Conservation (phyloP, 2,888 invertebrate species). For the Pseudolycoriella hygida region DNA sequence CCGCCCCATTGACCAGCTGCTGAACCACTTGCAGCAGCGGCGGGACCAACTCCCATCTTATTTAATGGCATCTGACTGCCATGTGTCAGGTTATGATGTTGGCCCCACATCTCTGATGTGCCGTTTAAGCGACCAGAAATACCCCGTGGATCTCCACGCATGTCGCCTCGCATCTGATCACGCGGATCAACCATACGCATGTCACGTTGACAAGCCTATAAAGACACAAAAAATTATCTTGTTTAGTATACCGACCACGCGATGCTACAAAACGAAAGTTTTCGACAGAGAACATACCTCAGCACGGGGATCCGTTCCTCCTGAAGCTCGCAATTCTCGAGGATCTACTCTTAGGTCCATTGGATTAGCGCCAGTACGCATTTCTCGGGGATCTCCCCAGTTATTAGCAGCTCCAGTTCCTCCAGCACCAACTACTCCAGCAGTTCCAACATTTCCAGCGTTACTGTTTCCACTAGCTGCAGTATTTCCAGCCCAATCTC, state of each 20-base stretch:
- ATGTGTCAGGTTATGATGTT: constrained; percentile 31
- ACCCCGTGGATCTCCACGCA: constrained; percentile 54
- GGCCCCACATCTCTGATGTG: constrained; percentile 65
- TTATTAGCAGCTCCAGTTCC: constrained; percentile 28
- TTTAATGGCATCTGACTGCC: constrained; percentile 1
- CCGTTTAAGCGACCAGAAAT: constrained; percentile 73
- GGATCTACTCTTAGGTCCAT: constrained; percentile 38
- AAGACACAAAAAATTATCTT: no score
- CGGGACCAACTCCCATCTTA: constrained; percentile 1
- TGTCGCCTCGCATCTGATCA: constrained; percentile 36
- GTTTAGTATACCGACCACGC: no score
- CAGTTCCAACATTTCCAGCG: constrained; percentile 27
- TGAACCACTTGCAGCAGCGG: background rate
- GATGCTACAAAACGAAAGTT: no score
- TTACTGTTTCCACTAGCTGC: background rate
- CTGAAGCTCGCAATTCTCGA: constrained; percentile 27
- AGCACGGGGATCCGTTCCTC: constrained; percentile 8
- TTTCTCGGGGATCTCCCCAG: constrained; percentile 41
- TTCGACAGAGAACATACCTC: no score
- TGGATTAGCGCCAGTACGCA: constrained; percentile 28
- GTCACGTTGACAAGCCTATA: constrained; percentile 18
- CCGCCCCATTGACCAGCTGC: constrained; percentile 4
- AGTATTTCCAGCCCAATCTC: constrained; percentile 31
- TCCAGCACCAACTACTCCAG: constrained; percentile 16
- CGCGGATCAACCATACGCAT: constrained; percentile 33